Percentiles rank a stretch among this genome's conserved stretches.
phyloP scores from a whole-genome alignment of 2,797 vertebrate genomes.

The Rhodeus uyekii region DNA sequence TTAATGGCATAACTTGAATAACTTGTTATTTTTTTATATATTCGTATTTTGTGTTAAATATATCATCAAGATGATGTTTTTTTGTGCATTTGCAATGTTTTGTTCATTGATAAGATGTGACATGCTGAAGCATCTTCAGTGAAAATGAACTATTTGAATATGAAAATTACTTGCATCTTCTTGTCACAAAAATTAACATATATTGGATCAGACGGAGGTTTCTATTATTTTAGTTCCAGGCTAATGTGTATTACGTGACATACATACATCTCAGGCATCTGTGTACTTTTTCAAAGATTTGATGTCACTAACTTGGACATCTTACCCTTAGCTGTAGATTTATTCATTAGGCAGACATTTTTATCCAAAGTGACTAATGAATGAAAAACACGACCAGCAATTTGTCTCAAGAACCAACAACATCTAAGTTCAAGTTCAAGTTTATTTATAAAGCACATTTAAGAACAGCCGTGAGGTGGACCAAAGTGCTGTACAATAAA shows the following conservation, averaged over 20 bases:
- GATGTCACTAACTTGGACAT: too few species aligned
- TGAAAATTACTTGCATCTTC: background rate
- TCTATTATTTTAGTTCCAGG: background rate
- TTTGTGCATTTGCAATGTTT: too few species aligned
- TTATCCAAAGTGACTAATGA: background rate
- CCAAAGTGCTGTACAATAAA: too few species aligned
- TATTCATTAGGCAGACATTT: background rate
- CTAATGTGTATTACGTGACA: background rate
- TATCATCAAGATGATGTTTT: background rate
- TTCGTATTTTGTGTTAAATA: background rate
- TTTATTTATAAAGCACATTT: too few species aligned
- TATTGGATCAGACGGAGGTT: background rate
- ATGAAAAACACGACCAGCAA: background rate
- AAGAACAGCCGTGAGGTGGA: too few species aligned
- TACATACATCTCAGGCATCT: background rate
- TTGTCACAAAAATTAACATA: background rate
- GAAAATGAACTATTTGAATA: slow-evolving; percentile 13
- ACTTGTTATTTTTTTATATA: too few species aligned
- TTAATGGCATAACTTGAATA: background rate
- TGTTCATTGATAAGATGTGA: background rate
- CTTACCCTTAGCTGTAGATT: background rate
- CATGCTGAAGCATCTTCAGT: background rate
- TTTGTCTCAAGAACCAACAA: background rate
- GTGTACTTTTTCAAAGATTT: background rate
- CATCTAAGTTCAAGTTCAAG: background rate